Evolutionary conservation across 2,888 invertebrate genomes (phyloP).

Genomic region (Andricus curvator): DNA sequence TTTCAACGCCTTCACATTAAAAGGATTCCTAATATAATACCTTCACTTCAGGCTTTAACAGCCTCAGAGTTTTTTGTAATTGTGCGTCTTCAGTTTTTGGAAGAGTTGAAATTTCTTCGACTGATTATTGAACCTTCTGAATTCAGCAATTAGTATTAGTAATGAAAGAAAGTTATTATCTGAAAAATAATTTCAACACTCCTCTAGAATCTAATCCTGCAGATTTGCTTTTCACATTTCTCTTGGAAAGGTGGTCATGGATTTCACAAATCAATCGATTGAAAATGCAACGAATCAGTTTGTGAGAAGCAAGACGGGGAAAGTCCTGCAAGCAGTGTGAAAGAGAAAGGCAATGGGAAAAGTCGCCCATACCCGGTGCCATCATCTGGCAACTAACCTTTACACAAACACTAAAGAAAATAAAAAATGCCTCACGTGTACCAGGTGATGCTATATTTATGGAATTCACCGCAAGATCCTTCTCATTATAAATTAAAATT

Average conservation of each 20-base stretch:
- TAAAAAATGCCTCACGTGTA: slow-evolving; percentile 6
- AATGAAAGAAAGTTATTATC: not conserved
- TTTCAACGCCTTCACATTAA: too few species aligned
- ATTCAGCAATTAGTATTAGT: not conserved
- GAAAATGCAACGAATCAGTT: slow-evolving; percentile 13
- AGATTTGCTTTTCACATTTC: not conserved
- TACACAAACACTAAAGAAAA: not conserved
- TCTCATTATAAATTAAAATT: slow-evolving; percentile 7
- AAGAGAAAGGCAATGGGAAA: slow-evolving; percentile 40
- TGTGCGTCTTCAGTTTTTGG: too few species aligned
- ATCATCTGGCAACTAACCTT: slow-evolving; percentile 31
- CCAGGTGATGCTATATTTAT: not conserved
- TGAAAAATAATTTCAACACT: not conserved
- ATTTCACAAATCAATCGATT: slow-evolving; percentile 25
- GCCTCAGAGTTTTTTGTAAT: too few species aligned
- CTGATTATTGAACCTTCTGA: not conserved
- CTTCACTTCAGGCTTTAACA: too few species aligned
- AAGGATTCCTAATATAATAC: too few species aligned
- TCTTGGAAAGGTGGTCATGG: slow-evolving; percentile 21
- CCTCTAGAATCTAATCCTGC: not conserved
- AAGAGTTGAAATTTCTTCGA: too few species aligned
- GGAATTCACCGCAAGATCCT: not conserved
- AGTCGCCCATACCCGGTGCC: slow-evolving; percentile 19
- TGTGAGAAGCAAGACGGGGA: slow-evolving; percentile 35
- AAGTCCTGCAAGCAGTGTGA: slow-evolving; percentile 25